Percentiles rank a stretch among this genome's conserved stretches.
Evolutionary conservation across 1,140 invertebrate genomes (phyloP).

Genomic region (Rhagoletis pomonella): DNA sequence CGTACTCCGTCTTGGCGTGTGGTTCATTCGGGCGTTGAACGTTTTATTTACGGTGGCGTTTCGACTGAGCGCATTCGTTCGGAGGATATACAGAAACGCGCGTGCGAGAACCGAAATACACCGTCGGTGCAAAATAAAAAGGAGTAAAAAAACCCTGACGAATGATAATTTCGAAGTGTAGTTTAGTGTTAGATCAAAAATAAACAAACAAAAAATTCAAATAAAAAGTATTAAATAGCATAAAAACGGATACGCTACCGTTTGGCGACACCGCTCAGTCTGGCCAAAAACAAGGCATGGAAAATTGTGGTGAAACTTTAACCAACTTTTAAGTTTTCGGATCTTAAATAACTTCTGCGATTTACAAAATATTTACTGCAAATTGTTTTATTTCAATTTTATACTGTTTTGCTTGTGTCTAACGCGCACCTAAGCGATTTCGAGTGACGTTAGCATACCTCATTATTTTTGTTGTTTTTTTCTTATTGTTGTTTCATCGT

Average conservation of each 20-base stretch:
- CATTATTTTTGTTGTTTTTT: background rate
- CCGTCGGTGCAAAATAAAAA: slow-evolving; percentile 13
- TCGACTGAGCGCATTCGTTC: background rate
- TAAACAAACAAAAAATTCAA: background rate
- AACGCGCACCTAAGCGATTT: background rate
- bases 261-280: background rate
- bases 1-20: slow-evolving; percentile 42
- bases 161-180: background rate
- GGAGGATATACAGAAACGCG: slow-evolving; percentile 5
- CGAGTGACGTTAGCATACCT: background rate
- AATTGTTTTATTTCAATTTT: background rate
- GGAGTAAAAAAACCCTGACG: background rate
- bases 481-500: background rate
- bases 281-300: background rate
- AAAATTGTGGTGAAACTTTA: background rate
- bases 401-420: background rate
- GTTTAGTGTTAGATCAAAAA: slow-evolving; percentile 23
- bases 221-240: background rate
- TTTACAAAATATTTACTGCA: slow-evolving; percentile 11
- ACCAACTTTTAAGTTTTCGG: no score
- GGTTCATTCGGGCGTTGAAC: slow-evolving; percentile 20
- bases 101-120: background rate
- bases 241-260: background rate
- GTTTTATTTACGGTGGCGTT: background rate
- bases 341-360: background rate